Percentiles rank a stretch among this genome's conserved stretches.
phyloP scores from a whole-genome alignment of 2,888 invertebrate species.

The Hypomecis punctinalis region DNA sequence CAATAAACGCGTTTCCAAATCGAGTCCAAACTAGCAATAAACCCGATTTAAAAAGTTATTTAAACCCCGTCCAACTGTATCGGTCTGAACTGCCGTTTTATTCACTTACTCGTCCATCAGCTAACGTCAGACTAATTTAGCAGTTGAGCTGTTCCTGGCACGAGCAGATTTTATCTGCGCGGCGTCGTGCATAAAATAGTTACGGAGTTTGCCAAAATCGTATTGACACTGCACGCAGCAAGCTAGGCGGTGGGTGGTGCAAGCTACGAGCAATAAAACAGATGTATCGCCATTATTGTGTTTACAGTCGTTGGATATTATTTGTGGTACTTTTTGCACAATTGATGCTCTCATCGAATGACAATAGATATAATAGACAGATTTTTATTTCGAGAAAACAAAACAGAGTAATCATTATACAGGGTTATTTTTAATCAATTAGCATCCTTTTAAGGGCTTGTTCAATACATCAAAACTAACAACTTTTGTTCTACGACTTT shows the following conservation, averaged over 20 bases:
- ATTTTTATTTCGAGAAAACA: too few relatives aligned
- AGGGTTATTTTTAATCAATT: too few relatives aligned
- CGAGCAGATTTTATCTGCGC: slow-evolving; percentile 45
- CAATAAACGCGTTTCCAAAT: background rate
- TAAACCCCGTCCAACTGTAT: background rate
- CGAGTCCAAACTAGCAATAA: background rate
- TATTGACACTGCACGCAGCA: slow-evolving; percentile 57
- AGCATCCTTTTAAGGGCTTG: too few relatives aligned
- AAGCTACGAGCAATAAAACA: slow-evolving; percentile 36
- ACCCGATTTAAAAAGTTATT: background rate
- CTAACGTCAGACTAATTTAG: slow-evolving; percentile 23
- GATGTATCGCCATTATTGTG: too few relatives aligned
- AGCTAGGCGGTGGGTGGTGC: slow-evolving; percentile 38
- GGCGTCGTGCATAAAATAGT: slow-evolving; percentile 55
- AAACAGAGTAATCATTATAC: too few relatives aligned
- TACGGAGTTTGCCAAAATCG: slow-evolving; percentile 54
- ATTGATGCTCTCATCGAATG: too few relatives aligned
- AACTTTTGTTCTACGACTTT: too few relatives aligned
- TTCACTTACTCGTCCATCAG: slow-evolving; percentile 20
- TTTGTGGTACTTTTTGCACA: too few relatives aligned
- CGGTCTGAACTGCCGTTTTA: slow-evolving; percentile 13
- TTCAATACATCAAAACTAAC: too few relatives aligned
- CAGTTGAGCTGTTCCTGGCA: slow-evolving; percentile 27
- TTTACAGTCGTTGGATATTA: too few relatives aligned
- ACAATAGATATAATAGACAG: too few relatives aligned